These are phyloP conservation scores for Liasis olivaceus DNA, from an alignment of 2,797 vertebrate species.

Conservation along the genomic window DNA sequence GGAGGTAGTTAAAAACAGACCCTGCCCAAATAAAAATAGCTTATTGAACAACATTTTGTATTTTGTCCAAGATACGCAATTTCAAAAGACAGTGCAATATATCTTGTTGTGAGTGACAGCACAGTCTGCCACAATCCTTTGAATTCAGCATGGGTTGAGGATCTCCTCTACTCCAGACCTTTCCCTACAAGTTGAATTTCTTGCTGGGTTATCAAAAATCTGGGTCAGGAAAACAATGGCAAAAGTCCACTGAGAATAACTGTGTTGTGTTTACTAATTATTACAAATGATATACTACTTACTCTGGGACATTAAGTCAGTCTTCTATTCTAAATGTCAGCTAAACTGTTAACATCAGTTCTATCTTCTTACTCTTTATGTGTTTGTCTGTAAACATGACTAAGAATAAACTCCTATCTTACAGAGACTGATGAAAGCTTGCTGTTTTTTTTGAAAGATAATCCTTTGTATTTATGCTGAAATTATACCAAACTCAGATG, in stretches of 20 bases:
- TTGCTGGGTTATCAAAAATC: background rate
- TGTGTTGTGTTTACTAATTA: background rate
- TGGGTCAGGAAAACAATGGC: background rate
- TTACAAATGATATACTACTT: background rate
- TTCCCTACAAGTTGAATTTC: background rate
- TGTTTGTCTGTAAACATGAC: background rate
- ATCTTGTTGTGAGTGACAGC: background rate
- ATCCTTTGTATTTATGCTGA: background rate
- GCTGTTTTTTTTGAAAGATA: background rate
- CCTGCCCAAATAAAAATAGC: background rate
- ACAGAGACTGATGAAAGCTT: background rate
- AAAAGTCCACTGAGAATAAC: background rate
- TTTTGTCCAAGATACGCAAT: background rate
- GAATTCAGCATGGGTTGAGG: background rate
- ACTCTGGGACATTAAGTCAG: background rate
- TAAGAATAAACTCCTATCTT: background rate
- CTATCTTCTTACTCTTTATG: background rate
- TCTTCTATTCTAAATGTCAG: background rate
- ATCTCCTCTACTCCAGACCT: background rate
- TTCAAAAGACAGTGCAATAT: background rate
- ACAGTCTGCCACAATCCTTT: background rate
- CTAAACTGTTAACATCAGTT: background rate
- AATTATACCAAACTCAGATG: background rate
- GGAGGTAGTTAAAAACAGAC: no score
- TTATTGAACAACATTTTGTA: background rate